Evolutionary conservation across 2,113 vertebrate genomes (phyloP).

Genomic region (Mormyrus lacerda): DNA sequence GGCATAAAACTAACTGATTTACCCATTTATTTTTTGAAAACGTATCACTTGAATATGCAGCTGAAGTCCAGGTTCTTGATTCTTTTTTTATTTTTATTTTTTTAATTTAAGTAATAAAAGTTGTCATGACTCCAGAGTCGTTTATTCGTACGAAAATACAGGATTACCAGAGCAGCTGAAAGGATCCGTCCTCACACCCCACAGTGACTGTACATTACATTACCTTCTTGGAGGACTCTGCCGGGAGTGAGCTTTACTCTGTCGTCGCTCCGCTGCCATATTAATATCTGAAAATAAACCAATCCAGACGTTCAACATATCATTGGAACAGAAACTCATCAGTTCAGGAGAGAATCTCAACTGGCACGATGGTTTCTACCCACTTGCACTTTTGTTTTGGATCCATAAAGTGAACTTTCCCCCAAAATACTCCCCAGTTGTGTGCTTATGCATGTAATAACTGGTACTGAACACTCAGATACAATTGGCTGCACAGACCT

Average conservation of each 20-base stretch:
- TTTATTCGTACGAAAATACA: constrained; percentile 27
- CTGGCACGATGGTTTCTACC: constrained; percentile 6
- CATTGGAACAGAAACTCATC: constrained; percentile 43
- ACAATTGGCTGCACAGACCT: neutral
- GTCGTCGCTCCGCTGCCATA: constrained; percentile 98
- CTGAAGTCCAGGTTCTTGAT: neutral
- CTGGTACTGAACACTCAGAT: neutral
- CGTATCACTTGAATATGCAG: neutral
- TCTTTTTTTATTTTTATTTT: neutral
- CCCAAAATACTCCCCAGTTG: neutral
- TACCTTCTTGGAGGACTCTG: constrained; percentile 98
- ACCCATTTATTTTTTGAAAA: constrained; percentile 20
- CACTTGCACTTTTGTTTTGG: neutral
- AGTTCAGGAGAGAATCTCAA: constrained; percentile 27
- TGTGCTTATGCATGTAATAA: neutral
- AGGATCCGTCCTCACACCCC: constrained; percentile 49
- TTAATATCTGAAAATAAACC: constrained; percentile 99
- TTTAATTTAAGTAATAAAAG: neutral
- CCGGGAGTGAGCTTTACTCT: constrained; percentile 92
- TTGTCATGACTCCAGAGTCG: constrained; percentile 21
- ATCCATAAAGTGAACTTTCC: neutral
- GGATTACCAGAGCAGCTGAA: constrained; percentile 39
- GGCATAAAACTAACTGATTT: constrained; percentile 35
- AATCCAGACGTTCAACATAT: constrained; percentile 97
- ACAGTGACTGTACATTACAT: constrained; percentile 75